Base-by-base conservation (phyloP, 2,888 invertebrate genomes). In the Tanytarsus gracilentus region DNA sequence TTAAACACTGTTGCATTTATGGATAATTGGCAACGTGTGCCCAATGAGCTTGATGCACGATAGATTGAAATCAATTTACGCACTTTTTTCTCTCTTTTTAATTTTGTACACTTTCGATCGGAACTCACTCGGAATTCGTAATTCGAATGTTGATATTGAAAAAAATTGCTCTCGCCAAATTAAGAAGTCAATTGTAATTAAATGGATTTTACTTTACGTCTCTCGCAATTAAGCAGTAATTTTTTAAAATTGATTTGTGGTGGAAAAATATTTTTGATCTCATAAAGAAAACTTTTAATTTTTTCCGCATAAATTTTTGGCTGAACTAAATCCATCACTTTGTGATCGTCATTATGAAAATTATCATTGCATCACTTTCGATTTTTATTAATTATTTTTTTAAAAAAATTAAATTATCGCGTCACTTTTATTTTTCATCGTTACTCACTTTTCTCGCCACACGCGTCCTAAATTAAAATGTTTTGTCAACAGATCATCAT, bases 401-500 rank as follows among this genome's bases (percentile, higher is more conserved):
- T 18, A 23, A 16, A 44, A 44, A 44, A 39, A 40, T 39, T 27
- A 58, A n/a, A n/a, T n/a, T n/a, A 58, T 48, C 29, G 48, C 48
- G 40, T 58, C 30, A 26, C 48, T 29, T 26, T 21, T 8, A 9
- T 23, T 25, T 33, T 39, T 55, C 55, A 25, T 39, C 25, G n/a
- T 23, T 16, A 9, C 18, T 14, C 9, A 9, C 16, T 16, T 55
- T 23, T 21, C 16, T 11, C 29, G 27, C 29, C 14, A 9, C 36
- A 23, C 33, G 18, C 55, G 39, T 40, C 55, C 39, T 55, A 55
- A 40, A 55, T 55, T 55, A 55, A 55, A 55, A 25, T 55, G 55
- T 55, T 55, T 55, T 55, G 55, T 55, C 55, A 55, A 55, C 55
- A 55, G 18, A 39, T 55, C 55, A 55, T 33, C 21, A 44, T 55